Evolutionary conservation across 2,888 invertebrate species (phyloP).

Genomic region (Tubiluchus corallicola): DNA sequence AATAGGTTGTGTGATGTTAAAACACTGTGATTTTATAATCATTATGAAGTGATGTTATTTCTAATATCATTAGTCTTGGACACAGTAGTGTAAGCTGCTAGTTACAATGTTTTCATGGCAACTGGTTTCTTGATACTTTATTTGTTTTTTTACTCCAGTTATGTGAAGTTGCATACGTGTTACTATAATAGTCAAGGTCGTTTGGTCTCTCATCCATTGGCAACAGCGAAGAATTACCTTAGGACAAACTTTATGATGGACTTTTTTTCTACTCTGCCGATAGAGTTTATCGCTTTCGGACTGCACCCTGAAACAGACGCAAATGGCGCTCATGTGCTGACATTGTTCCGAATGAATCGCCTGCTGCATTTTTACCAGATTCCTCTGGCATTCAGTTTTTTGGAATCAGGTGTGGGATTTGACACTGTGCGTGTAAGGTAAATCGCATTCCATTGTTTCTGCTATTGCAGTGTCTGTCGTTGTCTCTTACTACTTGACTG

Average conservation of each 20-base stretch:
- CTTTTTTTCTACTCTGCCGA: constrained; percentile 12
- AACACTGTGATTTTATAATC: no score
- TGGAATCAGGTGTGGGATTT: constrained; percentile 11
- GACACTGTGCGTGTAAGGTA: constrained; percentile 11
- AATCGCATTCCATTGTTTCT: constrained; percentile 1
- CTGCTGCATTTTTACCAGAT: constrained; percentile 12
- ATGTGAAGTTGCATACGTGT: background rate
- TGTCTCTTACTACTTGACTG: background rate
- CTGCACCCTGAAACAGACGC: background rate
- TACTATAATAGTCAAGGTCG: background rate
- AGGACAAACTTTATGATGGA: constrained; percentile 13
- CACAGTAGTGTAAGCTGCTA: no score
- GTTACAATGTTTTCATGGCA: no score
- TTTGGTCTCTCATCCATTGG: constrained; percentile 13
- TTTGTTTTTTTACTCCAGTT: background rate
- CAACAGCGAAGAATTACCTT: constrained; percentile 12
- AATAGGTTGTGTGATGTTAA: no score
- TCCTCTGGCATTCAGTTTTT: constrained; percentile 12
- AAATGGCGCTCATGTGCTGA: constrained; percentile 10
- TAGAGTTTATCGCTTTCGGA: constrained; percentile 11
- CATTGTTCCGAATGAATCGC: constrained; percentile 12
- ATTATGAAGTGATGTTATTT: no score
- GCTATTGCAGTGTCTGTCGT: background rate
- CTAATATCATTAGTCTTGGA: no score
- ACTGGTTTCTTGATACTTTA: no score